Percentiles rank a stretch among this genome's conserved stretches.
These are phyloP conservation scores for Phataginus tricuspis DNA, from an alignment of 2,797 vertebrate genomes.

Conservation along the genomic window DNA sequence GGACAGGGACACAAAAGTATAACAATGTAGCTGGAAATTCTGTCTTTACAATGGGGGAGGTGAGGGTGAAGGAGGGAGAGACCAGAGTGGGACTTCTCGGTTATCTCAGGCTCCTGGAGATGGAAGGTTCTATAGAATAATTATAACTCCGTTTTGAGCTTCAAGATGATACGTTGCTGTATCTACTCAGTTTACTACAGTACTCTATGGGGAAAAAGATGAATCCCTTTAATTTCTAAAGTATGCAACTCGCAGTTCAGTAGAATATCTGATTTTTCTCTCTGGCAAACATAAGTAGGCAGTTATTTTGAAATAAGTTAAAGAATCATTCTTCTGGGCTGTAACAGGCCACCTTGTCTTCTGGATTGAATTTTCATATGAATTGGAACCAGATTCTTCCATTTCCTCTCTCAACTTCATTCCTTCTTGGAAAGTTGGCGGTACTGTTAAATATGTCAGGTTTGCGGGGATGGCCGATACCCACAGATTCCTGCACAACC, in stretches of 20 bases:
- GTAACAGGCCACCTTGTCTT: neutral
- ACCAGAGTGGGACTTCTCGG: neutral
- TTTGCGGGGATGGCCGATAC: no score
- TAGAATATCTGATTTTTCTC: neutral
- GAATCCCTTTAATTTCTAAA: neutral
- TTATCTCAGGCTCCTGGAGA: neutral
- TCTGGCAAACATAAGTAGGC: neutral
- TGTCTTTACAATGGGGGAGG: neutral
- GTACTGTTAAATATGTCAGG: fast-evolving
- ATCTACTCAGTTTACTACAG: neutral
- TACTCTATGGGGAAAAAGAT: neutral
- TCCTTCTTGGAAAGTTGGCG: neutral
- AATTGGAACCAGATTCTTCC: neutral
- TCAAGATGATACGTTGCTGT: neutral
- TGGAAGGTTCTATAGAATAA: neutral
- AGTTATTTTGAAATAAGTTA: conserved; percentile 23
- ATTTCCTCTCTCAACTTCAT: neutral
- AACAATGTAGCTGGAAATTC: neutral
- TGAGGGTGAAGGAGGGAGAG: neutral
- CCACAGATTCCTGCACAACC: neutral
- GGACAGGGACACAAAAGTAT: neutral
- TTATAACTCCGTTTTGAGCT: neutral
- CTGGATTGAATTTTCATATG: neutral
- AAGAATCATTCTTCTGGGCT: neutral
- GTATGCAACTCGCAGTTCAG: neutral